Evolutionary conservation across 1,140 invertebrate species (phyloP), one percentile per base, ranked within the genome.

Genomic region (Prorops nasuta): DNA sequence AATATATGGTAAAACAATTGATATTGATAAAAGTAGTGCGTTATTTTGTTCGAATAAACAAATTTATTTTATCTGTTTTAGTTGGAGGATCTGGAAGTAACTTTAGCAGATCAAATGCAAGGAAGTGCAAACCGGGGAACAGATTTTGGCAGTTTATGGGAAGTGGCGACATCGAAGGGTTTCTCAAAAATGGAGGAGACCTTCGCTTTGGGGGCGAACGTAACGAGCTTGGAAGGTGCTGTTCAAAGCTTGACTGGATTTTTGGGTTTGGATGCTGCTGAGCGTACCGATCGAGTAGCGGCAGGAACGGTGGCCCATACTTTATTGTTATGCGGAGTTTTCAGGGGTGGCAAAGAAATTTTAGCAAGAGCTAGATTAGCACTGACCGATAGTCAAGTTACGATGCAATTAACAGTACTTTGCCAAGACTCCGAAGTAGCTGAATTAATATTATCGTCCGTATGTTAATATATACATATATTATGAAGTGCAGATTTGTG

Each of bases 21-120:
- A 28, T 28, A 6, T 28, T 6, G 4, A 6, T 6, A 28, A 28
- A 28, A 10, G 10, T 46, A 40, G 39, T 22, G 4, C 15, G 28
- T 49, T 53, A 16, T 47, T 44, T 49, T 54, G 44, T 49, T 45
- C 47, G 19, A 20, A 36, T 15, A 19, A 15, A 49, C 19, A 57
- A 37, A 44, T 40, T 38, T 45, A n/a, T 17, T 35, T 14, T 17
- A 8, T 38, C 21, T 83, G 85, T 60, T 83, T 82, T 43, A 87
- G 68, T 72, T 99, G 32, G 96, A 99, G 79, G 95, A 98, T 80
- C 80, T 99, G 16, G 96, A 98, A 68, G 77, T 98, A 22, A 84
- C 83, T 9, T 79, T 97, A 1, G 85, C 86, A 2, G 97, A 99
- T 80, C 94, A 98, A 75, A 88, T 99, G 45, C 89, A 95, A 66